Evolutionary conservation across 1,140 invertebrate genomes (phyloP).

Genomic region (Cyrtorhinus lividipennis): DNA sequence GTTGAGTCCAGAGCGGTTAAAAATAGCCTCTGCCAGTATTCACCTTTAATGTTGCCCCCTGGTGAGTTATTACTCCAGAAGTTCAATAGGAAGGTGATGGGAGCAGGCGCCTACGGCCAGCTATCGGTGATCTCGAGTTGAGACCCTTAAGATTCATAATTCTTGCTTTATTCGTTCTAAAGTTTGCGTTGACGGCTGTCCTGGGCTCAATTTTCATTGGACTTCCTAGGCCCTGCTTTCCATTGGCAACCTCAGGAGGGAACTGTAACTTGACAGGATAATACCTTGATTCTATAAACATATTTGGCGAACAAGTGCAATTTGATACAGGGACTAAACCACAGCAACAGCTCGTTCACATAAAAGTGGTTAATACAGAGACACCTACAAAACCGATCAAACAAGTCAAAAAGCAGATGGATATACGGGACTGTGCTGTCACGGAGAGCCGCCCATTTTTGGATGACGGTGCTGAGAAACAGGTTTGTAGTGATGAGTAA

Average conservation of each 20-base stretch:
- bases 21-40: slow-evolving; percentile 17
- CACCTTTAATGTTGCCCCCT: slow-evolving; percentile 22
- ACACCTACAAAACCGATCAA: background rate
- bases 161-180: background rate
- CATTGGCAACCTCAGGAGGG: no score
- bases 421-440: slow-evolving; percentile 21
- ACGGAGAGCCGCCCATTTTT: slow-evolving; percentile 19
- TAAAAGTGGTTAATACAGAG: slow-evolving; percentile 13
- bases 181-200: no score
- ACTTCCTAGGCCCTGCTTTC: no score
- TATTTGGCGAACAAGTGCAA: no score
- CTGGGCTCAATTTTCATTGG: no score
- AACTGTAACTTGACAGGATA: no score
- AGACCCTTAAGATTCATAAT: no score
- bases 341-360: slow-evolving; percentile 20
- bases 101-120: no score
- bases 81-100: background rate
- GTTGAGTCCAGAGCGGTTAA: slow-evolving; percentile 19
- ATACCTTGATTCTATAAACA: no score
- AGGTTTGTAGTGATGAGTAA: no score
- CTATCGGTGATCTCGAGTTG: no score
- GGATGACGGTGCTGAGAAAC: background rate
- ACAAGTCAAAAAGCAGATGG: slow-evolving; percentile 19
- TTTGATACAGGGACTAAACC: no score
- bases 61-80: slow-evolving; percentile 17